phyloP scores from a whole-genome alignment of 2,797 vertebrate species.

The Sebastes itinus region DNA sequence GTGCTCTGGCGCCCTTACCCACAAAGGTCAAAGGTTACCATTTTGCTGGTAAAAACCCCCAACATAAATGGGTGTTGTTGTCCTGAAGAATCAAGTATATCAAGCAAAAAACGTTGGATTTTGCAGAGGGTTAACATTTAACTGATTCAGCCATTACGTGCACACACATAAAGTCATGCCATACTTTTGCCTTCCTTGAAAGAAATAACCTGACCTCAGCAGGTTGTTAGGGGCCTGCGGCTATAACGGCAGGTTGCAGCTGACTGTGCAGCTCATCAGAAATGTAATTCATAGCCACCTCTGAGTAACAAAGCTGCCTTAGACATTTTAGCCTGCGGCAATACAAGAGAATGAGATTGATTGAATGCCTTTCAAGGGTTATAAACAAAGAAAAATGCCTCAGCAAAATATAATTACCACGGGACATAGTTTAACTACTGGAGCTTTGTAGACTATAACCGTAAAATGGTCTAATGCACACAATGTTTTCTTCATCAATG shows the following conservation, averaged over 20 bases:
- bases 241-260: conserved; percentile 15
- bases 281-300: conserved; percentile 37
- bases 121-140: conserved; percentile 18
- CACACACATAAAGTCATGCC: conserved; percentile 63
- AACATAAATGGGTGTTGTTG: conserved; percentile 48
- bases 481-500: conserved; percentile 14
- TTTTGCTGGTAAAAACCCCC: background rate
- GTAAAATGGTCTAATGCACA: conserved; percentile 36
- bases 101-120: background rate
- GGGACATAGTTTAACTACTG: conserved; percentile 1
- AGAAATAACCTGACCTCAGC: conserved; percentile 16
- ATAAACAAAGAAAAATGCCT: conserved; percentile 52
- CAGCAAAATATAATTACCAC: conserved; percentile 53
- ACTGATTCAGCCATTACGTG: conserved; percentile 24
- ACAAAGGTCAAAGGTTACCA: conserved; percentile 25
- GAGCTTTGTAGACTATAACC: conserved; percentile 9
- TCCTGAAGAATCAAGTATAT: conserved; percentile 64
- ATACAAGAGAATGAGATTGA: conserved; percentile 46
- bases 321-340: conserved; percentile 28
- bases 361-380: conserved; percentile 13
- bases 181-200: conserved; percentile 80
- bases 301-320: conserved; percentile 30
- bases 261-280: conserved; percentile 43
- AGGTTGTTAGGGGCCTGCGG: conserved; percentile 14
- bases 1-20: background rate